Conservation (phyloP, 2,797 vertebrate species). For the Apogon talboti region DNA sequence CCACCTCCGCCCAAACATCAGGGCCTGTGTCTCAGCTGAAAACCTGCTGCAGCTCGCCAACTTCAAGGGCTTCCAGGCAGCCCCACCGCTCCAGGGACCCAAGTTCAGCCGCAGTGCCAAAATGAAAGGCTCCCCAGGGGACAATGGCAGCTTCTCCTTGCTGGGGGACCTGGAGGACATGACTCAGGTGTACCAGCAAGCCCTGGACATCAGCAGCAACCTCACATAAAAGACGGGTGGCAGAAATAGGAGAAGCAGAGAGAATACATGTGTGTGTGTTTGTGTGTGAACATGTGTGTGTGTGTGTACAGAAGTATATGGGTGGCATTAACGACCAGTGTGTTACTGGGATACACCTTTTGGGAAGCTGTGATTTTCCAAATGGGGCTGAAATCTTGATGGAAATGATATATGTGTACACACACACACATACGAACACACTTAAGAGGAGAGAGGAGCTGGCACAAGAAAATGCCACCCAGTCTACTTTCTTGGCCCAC, state of each 20-base stretch:
- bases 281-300: slow-evolving; percentile 11
- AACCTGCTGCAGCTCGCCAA: slow-evolving; percentile 96
- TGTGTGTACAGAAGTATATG: slow-evolving; percentile 53
- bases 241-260: slow-evolving; percentile 49
- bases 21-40: slow-evolving; percentile 95
- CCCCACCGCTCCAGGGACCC: slow-evolving; percentile 88
- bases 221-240: slow-evolving; percentile 86
- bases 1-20: slow-evolving; percentile 89
- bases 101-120: slow-evolving; percentile 88
- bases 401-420: slow-evolving; percentile 57
- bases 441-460: slow-evolving; percentile 53
- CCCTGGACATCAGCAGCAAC: slow-evolving; percentile 97
- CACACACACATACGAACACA: slow-evolving; percentile 49
- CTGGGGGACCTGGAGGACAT: slow-evolving; percentile 98
- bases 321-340: slow-evolving; percentile 84
- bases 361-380: slow-evolving; percentile 60
- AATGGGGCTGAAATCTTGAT: slow-evolving; percentile 59
- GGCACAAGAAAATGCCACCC: slow-evolving; percentile 71
- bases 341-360: slow-evolving; percentile 82
- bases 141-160: slow-evolving; percentile 98
- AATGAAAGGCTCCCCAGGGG: slow-evolving; percentile 88
- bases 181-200: slow-evolving; percentile 99
- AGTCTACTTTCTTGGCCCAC: slow-evolving; percentile 66
- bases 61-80: slow-evolving; percentile 92
- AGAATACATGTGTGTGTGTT: slow-evolving; percentile 38